Conservation (phyloP, 2,113 vertebrate species). For the Pseudopodoces humilis region DNA sequence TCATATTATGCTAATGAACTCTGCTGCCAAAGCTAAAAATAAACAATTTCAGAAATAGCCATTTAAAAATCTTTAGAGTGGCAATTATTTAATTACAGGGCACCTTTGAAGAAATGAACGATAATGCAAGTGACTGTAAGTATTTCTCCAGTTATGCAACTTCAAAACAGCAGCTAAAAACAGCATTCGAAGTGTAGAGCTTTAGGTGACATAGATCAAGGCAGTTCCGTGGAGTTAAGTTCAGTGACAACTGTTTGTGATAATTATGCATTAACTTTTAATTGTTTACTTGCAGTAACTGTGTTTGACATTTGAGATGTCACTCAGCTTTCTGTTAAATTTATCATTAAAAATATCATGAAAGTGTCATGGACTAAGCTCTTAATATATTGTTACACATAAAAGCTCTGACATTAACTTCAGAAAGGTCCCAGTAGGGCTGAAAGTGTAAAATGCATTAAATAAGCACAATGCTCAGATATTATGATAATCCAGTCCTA, state of each 20-base stretch:
- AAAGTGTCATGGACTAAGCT: neutral
- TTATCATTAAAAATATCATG: neutral
- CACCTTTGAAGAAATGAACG: neutral
- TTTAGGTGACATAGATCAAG: neutral
- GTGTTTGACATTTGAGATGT: neutral
- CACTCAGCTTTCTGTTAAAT: neutral
- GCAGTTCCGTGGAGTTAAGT: neutral
- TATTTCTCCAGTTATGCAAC: neutral
- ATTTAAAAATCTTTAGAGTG: neutral
- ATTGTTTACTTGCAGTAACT: neutral
- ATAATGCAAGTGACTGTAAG: neutral
- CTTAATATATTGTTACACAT: neutral
- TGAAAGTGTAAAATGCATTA: neutral
- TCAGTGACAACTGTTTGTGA: neutral
- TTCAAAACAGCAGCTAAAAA: neutral
- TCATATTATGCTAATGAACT: constrained; percentile 13
- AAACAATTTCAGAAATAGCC: constrained; percentile 13
- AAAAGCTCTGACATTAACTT: neutral
- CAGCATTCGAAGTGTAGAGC: neutral
- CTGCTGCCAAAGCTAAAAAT: constrained; percentile 12
- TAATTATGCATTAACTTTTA: neutral
- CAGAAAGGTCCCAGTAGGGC: neutral
- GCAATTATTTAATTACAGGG: constrained; percentile 33
- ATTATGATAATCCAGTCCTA: neutral
- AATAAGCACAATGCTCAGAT: neutral